Evolutionary conservation across 2,888 invertebrate genomes (phyloP).

Genomic region (Drosophila bunnanda): DNA sequence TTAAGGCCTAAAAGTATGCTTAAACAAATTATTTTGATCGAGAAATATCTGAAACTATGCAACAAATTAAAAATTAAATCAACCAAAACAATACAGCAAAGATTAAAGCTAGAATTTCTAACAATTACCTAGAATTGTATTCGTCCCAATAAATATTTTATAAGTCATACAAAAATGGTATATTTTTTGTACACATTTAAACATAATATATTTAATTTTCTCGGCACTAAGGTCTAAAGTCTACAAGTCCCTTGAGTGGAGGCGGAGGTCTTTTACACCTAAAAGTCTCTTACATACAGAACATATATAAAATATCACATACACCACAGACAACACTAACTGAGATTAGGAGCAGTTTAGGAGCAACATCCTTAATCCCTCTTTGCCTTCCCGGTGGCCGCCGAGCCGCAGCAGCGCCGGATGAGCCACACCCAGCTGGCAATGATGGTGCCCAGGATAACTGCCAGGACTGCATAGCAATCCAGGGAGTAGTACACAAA

Average conservation of each 20-base stretch:
- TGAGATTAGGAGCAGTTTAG: not conserved
- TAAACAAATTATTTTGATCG: too few relatives aligned
- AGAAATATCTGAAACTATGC: too few relatives aligned
- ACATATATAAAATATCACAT: slow-evolving; percentile 68
- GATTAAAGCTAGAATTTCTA: too few relatives aligned
- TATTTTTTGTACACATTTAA: not conserved
- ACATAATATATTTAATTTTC: slow-evolving; percentile 18
- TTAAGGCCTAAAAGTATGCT: too few relatives aligned
- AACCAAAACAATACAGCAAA: too few relatives aligned
- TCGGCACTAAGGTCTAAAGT: slow-evolving; percentile 10
- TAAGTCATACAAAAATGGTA: not conserved
- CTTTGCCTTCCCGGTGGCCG: slow-evolving; percentile 55
- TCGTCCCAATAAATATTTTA: too few relatives aligned
- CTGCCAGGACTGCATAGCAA: slow-evolving; percentile 70
- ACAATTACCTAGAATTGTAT: too few relatives aligned
- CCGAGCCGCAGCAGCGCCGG: slow-evolving; percentile 52
- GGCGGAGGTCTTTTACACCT: slow-evolving; percentile 27
- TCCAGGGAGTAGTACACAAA: slow-evolving; percentile 83
- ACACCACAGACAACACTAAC: slow-evolving; percentile 32
- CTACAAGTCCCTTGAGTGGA: slow-evolving; percentile 27
- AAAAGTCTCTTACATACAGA: slow-evolving; percentile 38
- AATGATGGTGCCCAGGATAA: slow-evolving; percentile 54
- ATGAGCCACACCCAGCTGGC: slow-evolving; percentile 74
- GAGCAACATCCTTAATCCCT: slow-evolving; percentile 67
- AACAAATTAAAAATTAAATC: too few relatives aligned